A percentile compares a stretch with the other conserved stretches of the same genome.
Evolutionary conservation across 2,797 vertebrate genomes (phyloP).

Genomic region (Anguilla anguilla): DNA sequence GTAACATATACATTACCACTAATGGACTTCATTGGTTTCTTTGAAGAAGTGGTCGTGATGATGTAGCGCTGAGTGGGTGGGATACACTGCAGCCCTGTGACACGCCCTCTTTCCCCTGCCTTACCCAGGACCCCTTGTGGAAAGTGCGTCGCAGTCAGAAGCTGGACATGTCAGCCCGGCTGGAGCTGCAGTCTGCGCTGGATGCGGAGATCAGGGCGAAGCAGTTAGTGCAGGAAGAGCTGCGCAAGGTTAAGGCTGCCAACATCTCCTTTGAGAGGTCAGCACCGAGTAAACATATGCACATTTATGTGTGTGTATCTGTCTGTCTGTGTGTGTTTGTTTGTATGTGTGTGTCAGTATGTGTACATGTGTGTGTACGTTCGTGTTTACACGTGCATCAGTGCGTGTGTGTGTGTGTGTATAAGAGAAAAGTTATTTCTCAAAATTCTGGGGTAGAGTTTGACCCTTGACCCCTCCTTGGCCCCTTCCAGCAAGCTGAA

Average conservation of each 20-base stretch:
- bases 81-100: not conserved
- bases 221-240: slow-evolving; percentile 90
- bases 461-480: not conserved
- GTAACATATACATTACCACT: not conserved
- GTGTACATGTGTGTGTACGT: not conserved
- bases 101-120: slow-evolving; percentile 5
- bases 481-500: slow-evolving; percentile 82
- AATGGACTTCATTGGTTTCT: not conserved
- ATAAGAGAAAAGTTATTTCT: not conserved
- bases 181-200: slow-evolving; percentile 93
- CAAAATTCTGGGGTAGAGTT: not conserved
- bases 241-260: slow-evolving; percentile 84
- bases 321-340: not conserved
- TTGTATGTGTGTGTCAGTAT: not conserved
- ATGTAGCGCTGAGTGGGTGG: not conserved
- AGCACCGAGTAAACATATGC: slow-evolving; percentile 31
- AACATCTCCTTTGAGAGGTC: slow-evolving; percentile 91
- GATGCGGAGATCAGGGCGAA: slow-evolving; percentile 96
- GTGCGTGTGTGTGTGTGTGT: no score
- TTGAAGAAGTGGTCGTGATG: not conserved
- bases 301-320: not conserved
- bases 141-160: slow-evolving; percentile 97
- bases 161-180: slow-evolving; percentile 93
- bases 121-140: slow-evolving; percentile 89
- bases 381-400: no score